phyloP scores from a whole-genome alignment of 2,888 invertebrate genomes.

The Philaethria dido region DNA sequence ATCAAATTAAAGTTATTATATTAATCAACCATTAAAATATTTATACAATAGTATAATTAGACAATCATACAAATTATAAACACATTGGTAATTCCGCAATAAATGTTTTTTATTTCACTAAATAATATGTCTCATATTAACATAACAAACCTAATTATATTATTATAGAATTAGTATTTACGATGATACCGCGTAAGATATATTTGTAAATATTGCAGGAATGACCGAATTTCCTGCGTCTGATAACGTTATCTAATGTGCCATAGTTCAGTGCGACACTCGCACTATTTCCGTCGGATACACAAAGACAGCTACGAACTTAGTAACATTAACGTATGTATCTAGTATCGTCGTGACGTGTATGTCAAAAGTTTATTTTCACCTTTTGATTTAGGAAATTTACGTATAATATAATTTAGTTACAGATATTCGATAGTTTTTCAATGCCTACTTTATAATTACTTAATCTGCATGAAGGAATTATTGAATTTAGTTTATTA shows the following conservation, averaged over 20 bases:
- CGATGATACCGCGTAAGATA: conserved; percentile 40
- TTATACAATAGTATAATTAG: too few relatives aligned
- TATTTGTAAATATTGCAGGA: conserved; percentile 48
- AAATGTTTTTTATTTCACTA: too few relatives aligned
- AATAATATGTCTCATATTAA: neutral
- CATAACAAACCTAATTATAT: neutral
- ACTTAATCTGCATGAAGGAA: too few relatives aligned
- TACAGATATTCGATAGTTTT: too few relatives aligned
- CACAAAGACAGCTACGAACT: conserved; percentile 32
- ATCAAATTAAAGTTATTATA: too few relatives aligned
- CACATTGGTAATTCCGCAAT: too few relatives aligned
- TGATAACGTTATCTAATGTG: conserved; percentile 56
- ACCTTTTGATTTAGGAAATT: neutral
- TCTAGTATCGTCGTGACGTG: neutral
- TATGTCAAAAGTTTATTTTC: conserved; percentile 1
- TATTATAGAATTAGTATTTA: neutral
- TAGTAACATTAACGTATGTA: conserved; percentile 4
- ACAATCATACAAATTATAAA: too few relatives aligned
- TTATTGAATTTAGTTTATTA: too few relatives aligned
- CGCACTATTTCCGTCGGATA: conserved; percentile 52
- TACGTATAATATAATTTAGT: too few relatives aligned
- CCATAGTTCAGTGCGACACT: conserved; percentile 54
- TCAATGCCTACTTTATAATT: too few relatives aligned
- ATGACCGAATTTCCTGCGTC: conserved; percentile 55
- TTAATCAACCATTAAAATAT: too few relatives aligned